These are phyloP conservation scores for Emmelina monodactyla DNA, from an alignment of 2,888 invertebrate genomes.

Conservation along the genomic window DNA sequence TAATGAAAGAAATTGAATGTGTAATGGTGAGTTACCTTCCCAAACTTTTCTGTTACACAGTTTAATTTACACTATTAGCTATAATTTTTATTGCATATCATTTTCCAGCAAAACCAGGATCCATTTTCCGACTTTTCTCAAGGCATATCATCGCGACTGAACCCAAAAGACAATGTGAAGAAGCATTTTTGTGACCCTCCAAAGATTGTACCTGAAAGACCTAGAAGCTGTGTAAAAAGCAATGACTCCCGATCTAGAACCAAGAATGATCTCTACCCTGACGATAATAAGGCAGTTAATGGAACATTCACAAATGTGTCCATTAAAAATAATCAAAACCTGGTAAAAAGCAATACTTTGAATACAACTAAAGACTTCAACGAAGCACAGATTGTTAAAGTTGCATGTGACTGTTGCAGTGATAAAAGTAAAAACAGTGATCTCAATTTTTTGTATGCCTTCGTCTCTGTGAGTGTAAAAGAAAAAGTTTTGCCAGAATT, in stretches of 20 bases:
- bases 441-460: conserved; percentile 46
- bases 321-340: background rate
- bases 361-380: background rate
- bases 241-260: no score
- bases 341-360: background rate
- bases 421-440: no score
- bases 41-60: conserved; percentile 2
- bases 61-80: background rate
- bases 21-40: conserved; percentile 34
- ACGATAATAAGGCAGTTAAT: background rate
- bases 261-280: no score
- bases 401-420: conserved; percentile 28
- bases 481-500: conserved; percentile 41
- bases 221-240: conserved; percentile 6
- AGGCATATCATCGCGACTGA: conserved; percentile 24
- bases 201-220: conserved; percentile 17
- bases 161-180: conserved; percentile 18
- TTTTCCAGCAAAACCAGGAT: conserved; percentile 48
- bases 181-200: conserved; percentile 30
- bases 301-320: background rate
- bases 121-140: conserved; percentile 40
- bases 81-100: background rate
- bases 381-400: conserved; percentile 8
- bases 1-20: conserved; percentile 52
- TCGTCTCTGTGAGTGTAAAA: conserved; percentile 45